Evolutionary conservation across 2,888 invertebrate genomes (phyloP), one percentile per base, ranked within the genome.

Genomic region (Venusia cambrica): DNA sequence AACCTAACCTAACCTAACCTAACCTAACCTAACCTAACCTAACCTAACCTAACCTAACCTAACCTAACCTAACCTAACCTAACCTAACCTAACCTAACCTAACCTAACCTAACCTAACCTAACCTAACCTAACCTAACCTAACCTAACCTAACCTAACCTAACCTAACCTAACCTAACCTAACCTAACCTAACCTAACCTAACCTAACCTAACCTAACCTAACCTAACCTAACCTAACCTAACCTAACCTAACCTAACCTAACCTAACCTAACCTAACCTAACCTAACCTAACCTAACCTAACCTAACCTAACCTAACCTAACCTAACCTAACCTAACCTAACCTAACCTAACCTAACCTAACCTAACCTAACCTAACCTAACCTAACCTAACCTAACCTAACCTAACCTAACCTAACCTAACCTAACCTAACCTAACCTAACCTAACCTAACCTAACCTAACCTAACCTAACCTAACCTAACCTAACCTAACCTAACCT

Each of bases 111-210:
- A n/a, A n/a, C n/a, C n/a, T n/a, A n/a, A n/a, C n/a, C n/a, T n/a
- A n/a, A n/a, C n/a, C n/a, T n/a, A n/a, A n/a, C n/a, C n/a, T n/a
- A n/a, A n/a, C n/a, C n/a, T n/a, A n/a, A n/a, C n/a, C n/a, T n/a
- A n/a, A n/a, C n/a, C n/a, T n/a, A n/a, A n/a, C n/a, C n/a, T n/a
- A n/a, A n/a, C n/a, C n/a, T n/a, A n/a, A n/a, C n/a, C 18, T 18
- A 18, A 18, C 18, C 18, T 18, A 18, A 18, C 18, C 18, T 18
- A 18, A 18, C 18, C 18, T 18, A 18, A 18, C 18, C 18, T 18
- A 18, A 18, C 18, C 18, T 18, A 18, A 18, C 18, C 18, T 18
- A 18, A 18, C 18, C 18, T 18, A 18, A 18, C 18, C 18, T 18
- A 18, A 18, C 18, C 18, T 18, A 18, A 18, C 18, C 18, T 18